These are phyloP conservation scores for Diaperis boleti DNA, from an alignment of 2,888 invertebrate genomes.

Conservation along the genomic window DNA sequence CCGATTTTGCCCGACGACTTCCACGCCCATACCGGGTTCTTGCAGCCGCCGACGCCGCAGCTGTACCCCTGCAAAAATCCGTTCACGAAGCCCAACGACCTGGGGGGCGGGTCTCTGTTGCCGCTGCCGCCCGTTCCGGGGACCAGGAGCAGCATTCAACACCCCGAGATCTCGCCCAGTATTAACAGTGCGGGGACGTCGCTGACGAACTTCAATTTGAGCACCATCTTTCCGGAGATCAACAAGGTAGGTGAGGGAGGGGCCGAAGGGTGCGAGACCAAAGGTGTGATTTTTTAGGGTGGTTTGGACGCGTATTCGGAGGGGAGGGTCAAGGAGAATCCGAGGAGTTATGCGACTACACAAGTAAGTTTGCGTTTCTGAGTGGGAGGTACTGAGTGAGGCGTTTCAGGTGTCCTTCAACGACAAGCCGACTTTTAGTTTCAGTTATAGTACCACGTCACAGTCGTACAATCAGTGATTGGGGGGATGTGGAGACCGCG, in stretches of 20 bases:
- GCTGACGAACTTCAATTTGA: conserved; percentile 83
- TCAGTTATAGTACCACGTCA: conserved; percentile 44
- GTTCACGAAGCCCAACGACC: conserved; percentile 58
- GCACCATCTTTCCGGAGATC: conserved; percentile 88
- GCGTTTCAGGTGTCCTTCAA: conserved; percentile 49
- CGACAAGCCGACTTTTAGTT: conserved; percentile 48
- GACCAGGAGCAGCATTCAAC: conserved; percentile 53
- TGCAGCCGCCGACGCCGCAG: conserved; percentile 60
- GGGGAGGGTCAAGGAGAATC: conserved; percentile 32
- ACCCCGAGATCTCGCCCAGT: conserved; percentile 60
- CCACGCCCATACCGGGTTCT: conserved; percentile 61
- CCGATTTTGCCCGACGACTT: conserved; percentile 66
- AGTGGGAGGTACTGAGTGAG: not conserved
- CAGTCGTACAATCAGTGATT: conserved; percentile 37
- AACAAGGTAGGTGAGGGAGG: conserved; percentile 67
- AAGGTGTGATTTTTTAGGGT: conserved; percentile 40
- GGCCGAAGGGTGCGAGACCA: not conserved
- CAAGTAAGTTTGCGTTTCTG: conserved; percentile 44
- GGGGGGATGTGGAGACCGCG: not conserved
- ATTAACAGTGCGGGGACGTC: conserved; percentile 66
- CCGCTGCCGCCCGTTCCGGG: conserved; percentile 54
- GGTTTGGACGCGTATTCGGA: conserved; percentile 42
- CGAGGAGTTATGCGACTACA: conserved; percentile 36
- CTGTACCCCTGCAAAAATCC: conserved; percentile 64
- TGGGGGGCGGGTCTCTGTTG: conserved; percentile 53